Evolutionary conservation across 2,888 invertebrate species (phyloP).

Genomic region (Harpalus rubripes): DNA sequence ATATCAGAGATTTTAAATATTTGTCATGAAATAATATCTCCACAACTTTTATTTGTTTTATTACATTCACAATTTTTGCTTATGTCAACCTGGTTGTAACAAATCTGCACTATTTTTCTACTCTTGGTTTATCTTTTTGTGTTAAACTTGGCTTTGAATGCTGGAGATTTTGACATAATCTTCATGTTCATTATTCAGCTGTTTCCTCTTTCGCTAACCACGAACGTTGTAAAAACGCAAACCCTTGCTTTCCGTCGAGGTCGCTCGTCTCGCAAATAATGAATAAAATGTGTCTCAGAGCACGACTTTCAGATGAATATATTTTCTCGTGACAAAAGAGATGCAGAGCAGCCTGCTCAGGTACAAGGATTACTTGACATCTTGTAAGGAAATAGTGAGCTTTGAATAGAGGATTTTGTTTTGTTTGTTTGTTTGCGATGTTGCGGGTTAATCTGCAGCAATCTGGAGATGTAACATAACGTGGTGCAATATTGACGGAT

Average conservation of each 20-base stretch:
- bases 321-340: slow-evolving; percentile 10
- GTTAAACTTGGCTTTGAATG: slow-evolving; percentile 18
- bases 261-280: slow-evolving; percentile 28
- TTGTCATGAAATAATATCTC: too few relatives aligned
- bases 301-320: slow-evolving; percentile 53
- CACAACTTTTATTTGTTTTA: neutral
- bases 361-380: slow-evolving; percentile 2
- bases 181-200: slow-evolving; percentile 57
- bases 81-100: neutral
- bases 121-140: neutral
- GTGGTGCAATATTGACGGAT: too few relatives aligned
- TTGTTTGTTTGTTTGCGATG: neutral
- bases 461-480: neutral
- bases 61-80: neutral
- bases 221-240: slow-evolving; percentile 52
- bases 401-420: neutral
- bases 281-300: slow-evolving; percentile 50
- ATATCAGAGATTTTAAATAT: too few relatives aligned
- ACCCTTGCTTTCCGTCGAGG: neutral
- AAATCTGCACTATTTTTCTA: neutral
- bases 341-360: neutral
- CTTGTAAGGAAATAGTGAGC: neutral
- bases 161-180: slow-evolving; percentile 56
- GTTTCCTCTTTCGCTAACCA: slow-evolving; percentile 48
- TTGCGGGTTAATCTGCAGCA: neutral